phyloP scores from a whole-genome alignment of 2,113 vertebrate genomes.

The Chitala chitala region DNA sequence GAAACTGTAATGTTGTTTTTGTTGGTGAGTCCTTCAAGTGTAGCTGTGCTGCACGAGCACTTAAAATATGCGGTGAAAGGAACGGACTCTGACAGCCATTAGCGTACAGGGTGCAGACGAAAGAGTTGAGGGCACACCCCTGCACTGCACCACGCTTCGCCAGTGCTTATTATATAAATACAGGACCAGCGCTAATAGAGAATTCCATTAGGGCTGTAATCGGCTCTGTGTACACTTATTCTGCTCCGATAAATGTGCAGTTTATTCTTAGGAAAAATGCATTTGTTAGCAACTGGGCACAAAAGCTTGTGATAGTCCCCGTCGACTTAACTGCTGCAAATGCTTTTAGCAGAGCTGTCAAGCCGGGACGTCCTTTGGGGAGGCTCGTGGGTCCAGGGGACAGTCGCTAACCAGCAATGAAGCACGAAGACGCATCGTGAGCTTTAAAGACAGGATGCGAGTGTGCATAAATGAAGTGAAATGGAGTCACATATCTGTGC shows the following conservation, averaged over 20 bases:
- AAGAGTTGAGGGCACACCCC: neutral
- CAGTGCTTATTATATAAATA: neutral
- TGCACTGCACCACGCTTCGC: neutral
- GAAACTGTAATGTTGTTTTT: too few relatives aligned
- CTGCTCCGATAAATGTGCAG: neutral
- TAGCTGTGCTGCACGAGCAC: neutral
- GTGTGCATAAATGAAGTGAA: too few relatives aligned
- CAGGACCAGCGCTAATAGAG: neutral
- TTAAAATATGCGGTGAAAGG: neutral
- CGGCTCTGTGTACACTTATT: neutral
- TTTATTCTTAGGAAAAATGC: neutral
- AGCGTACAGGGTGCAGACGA: neutral
- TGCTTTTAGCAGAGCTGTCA: constrained; percentile 10
- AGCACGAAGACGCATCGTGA: too few relatives aligned
- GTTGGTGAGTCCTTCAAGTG: neutral
- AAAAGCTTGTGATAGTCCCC: constrained; percentile 5
- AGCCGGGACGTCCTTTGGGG: neutral
- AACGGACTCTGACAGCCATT: too few relatives aligned
- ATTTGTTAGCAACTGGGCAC: neutral
- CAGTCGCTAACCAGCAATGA: too few relatives aligned
- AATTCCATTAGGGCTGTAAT: neutral
- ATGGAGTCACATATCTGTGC: too few relatives aligned
- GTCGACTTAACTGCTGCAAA: constrained; percentile 4
- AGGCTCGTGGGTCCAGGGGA: too few relatives aligned
- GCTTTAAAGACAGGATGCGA: too few relatives aligned